phyloP scores from a whole-genome alignment of 2,888 invertebrate species.

The Tipula lateralis region DNA sequence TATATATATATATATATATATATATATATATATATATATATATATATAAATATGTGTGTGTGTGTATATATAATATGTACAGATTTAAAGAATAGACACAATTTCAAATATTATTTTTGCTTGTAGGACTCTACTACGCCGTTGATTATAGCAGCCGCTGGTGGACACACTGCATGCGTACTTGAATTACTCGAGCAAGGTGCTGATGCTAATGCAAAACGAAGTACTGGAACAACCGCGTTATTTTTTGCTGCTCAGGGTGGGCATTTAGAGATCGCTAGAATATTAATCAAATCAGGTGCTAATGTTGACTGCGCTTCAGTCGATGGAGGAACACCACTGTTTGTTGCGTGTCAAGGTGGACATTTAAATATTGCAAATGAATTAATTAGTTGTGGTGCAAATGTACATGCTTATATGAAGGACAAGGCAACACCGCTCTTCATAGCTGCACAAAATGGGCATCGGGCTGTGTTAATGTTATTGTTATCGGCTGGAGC shows the following conservation, averaged over 20 bases:
- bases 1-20: too few relatives aligned
- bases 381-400: conserved; percentile 75
- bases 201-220: conserved; percentile 77
- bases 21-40: too few relatives aligned
- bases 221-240: conserved; percentile 88
- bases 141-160: conserved; percentile 83
- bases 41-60: too few relatives aligned
- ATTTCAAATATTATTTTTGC: not conserved
- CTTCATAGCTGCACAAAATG: conserved; percentile 92
- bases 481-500: conserved; percentile 71
- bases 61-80: too few relatives aligned
- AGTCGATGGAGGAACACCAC: conserved; percentile 88
- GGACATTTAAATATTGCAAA: conserved; percentile 85
- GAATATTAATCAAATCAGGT: conserved; percentile 70
- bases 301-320: conserved; percentile 74
- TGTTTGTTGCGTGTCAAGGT: conserved; percentile 87
- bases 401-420: conserved; percentile 76
- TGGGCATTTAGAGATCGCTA: conserved; percentile 79
- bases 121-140: conserved; percentile 89
- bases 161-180: conserved; percentile 84
- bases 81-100: too few relatives aligned
- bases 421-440: conserved; percentile 90
- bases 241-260: conserved; percentile 93
- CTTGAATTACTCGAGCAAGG: conserved; percentile 83
- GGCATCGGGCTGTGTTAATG: conserved; percentile 74